Evolutionary conservation across 2,888 invertebrate species (phyloP), one percentile per base, ranked within the genome.

Genomic region (Lasioglossum marginatum): DNA sequence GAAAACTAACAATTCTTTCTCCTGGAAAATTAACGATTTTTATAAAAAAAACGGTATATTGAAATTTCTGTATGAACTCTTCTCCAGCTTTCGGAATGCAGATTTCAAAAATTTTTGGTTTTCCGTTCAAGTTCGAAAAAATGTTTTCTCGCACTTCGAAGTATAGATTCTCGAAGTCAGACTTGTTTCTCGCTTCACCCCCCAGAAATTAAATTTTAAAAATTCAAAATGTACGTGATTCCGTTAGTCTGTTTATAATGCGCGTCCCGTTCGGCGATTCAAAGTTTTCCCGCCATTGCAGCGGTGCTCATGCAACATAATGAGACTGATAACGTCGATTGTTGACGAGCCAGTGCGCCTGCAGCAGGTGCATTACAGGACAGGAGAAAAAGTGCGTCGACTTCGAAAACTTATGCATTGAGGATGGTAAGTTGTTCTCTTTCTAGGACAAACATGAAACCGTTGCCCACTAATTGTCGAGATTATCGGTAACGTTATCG

Each of bases 341-440:
- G 92, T 92, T 91, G 92, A 90, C 82, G 89, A 82, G 82, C 82
- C 85, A 91, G 88, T 88, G 83, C 83, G 86, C 88, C 31, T 86
- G 90, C 89, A 91, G 90, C 89, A 88, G 84, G 88, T 91, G 89
- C 89, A 89, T 85, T 83, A 75, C 66, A 75, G 76, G 82, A 66
- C 31, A 78, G 76, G 80, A 60, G n/a, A 78, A 85, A 82, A 88
- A 83, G 87, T 88, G 81, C 82, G 87, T 88, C 86, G 88, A 88
- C 86, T 87, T 87, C 76, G 82, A 83, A 87, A 85, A 87, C 76
- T 86, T 85, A 82, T 85, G 70, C 81, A 81, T 88, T 70, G 74
- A 87, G 76, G 75, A 82, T 88, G 91, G 85, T 89, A 81, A 89
- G 86, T 87, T 43, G 63, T 43, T 10, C 45, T 43, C 79, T 72